Evolutionary conservation across 2,888 invertebrate species (phyloP), one percentile per base, ranked within the genome.

Genomic region (Pemphredon lugubris): DNA sequence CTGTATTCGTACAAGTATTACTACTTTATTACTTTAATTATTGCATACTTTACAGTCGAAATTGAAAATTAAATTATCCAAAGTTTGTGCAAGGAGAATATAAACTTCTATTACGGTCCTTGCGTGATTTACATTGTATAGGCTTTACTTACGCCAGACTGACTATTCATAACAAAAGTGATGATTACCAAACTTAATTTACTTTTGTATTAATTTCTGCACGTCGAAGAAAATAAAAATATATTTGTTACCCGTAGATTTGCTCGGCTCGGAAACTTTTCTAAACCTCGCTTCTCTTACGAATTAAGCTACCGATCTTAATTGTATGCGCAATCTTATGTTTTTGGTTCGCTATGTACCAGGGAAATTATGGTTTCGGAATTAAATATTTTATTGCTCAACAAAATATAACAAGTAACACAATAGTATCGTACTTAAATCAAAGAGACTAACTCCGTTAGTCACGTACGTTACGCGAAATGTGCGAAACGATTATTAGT

Each of bases 301-400:
- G n/a, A 34, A 42, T 42, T 6, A 6, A 40, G 16, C 16, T 14
- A 2, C 5, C 13, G 40, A 14, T 2, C 40, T 16, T 16, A 1
- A 14, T 40, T 16, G 34, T 34, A 34, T 5, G 34, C 7, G 26
- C 26, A 26, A 26, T 26, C 7, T n/a, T n/a, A 7, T 26, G 7
- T 3, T 26, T 26, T 3, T n/a, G n/a, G 4, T 34, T 34, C 9
- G 3, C 34, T n/a, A 11, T n/a, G n/a, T 34, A 34, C n/a, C 30
- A 30, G 30, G n/a, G 4, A 9, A 34, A 11, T 2, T 18, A 21
- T 21, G 21, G 21, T 51, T 20, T 64, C 57, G 45, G 67, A 73
- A 79, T 83, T 83, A 84, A 83, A 87, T 83, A 85, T 84, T 87
- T 87, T 86, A 88, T 88, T 88, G 79, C 75, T 84, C 81, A 87